Conservation (phyloP, 2,797 vertebrate genomes). For the Clarias pachynema region DNA sequence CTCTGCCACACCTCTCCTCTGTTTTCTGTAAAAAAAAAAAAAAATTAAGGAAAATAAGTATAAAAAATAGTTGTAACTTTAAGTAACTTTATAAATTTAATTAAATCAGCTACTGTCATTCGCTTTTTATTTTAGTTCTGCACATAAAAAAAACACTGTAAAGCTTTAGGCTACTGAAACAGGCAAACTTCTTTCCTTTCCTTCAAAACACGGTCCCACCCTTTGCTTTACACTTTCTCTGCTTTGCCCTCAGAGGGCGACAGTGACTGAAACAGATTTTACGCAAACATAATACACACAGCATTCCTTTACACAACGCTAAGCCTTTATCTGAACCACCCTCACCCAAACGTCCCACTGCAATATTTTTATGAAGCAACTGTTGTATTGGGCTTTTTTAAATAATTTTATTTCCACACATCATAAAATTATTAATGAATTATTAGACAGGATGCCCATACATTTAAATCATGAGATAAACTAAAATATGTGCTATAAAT, state of each 20-base stretch:
- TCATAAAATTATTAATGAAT: slow-evolving; percentile 14
- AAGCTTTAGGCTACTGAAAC: slow-evolving; percentile 22
- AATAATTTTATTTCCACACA: neutral
- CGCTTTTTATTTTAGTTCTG: neutral
- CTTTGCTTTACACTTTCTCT: slow-evolving; percentile 37
- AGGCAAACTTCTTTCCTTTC: slow-evolving; percentile 27
- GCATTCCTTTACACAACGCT: slow-evolving; percentile 36
- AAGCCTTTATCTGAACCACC: slow-evolving; percentile 17
- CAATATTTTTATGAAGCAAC: neutral
- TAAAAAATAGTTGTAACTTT: neutral
- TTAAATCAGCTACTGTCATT: neutral
- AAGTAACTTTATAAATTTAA: neutral
- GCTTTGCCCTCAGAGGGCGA: slow-evolving; percentile 53
- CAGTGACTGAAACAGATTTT: slow-evolving; percentile 42
- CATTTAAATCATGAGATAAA: slow-evolving; percentile 13
- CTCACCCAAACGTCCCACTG: slow-evolving; percentile 32
- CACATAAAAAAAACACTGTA: neutral
- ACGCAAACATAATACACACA: slow-evolving; percentile 26
- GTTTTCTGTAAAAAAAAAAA: slow-evolving; percentile 63
- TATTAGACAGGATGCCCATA: slow-evolving; percentile 36
- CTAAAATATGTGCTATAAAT: slow-evolving; percentile 52
- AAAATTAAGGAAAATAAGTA: slow-evolving; percentile 11
- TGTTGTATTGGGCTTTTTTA: neutral
- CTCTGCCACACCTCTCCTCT: slow-evolving; percentile 59
- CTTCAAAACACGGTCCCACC: slow-evolving; percentile 49